These are phyloP conservation scores for Siniperca knerii DNA, from an alignment of 2,113 vertebrate genomes.

Conservation along the genomic window DNA sequence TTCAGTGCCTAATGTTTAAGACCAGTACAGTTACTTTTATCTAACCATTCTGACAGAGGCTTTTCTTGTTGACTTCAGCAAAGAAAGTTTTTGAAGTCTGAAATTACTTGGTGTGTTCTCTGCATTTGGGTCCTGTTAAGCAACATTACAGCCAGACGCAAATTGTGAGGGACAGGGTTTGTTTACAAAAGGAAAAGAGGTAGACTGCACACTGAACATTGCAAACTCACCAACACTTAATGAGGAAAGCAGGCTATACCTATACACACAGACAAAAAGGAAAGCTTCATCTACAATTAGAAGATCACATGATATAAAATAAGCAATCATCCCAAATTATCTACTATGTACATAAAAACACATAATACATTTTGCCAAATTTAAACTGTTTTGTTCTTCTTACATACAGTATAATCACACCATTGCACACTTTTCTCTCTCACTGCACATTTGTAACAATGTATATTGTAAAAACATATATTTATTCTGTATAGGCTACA, in stretches of 20 bases:
- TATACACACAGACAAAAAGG: neutral
- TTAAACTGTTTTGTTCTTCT: neutral
- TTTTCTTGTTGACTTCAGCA: neutral
- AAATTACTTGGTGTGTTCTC: neutral
- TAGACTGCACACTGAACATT: neutral
- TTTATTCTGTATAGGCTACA: too few relatives aligned
- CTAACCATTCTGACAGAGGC: neutral
- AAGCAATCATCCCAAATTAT: neutral
- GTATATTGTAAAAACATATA: neutral
- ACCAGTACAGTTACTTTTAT: neutral
- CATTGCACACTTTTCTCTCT: neutral
- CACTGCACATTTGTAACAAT: neutral
- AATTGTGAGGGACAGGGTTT: neutral
- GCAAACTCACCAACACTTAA: too few relatives aligned
- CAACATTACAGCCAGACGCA: neutral
- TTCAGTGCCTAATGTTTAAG: neutral
- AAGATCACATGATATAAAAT: neutral
- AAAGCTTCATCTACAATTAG: neutral
- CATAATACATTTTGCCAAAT: neutral
- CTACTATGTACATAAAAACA: too few relatives aligned
- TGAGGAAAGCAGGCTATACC: too few relatives aligned
- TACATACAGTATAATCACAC: neutral
- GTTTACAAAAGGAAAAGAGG: neutral
- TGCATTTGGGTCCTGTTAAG: neutral
- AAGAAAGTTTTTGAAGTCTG: neutral